Conservation (phyloP, 92 coral and sea anemone genomes). For the Bergia sp. region DNA sequence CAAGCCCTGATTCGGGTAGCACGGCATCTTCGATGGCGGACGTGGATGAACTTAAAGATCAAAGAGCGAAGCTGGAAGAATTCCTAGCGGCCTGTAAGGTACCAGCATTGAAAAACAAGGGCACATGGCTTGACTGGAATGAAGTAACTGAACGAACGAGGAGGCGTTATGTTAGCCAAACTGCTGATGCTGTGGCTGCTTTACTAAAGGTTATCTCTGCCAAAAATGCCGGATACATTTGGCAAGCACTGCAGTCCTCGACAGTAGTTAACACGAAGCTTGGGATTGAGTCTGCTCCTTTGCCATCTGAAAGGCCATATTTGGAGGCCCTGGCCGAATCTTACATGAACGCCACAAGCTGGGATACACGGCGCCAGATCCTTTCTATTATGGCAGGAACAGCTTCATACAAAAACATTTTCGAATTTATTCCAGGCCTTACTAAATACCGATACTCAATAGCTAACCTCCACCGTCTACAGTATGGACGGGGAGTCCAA, state of each 20-base stretch:
- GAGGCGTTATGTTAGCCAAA: not conserved
- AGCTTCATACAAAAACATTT: not conserved
- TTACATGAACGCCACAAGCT: not conserved
- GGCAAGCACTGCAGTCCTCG: not conserved
- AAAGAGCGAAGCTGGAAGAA: not conserved
- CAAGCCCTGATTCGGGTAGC: not conserved
- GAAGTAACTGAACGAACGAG: not conserved
- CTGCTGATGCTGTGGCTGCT: not conserved
- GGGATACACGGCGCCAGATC: not conserved
- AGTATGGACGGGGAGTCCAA: conserved; percentile 19
- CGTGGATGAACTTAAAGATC: not conserved
- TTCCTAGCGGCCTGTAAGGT: conserved; percentile 2
- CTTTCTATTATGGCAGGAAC: not conserved
- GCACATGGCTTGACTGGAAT: not conserved
- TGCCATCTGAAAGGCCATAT: not conserved
- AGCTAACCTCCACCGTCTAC: not conserved
- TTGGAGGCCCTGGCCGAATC: not conserved
- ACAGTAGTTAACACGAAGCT: not conserved
- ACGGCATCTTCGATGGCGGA: not conserved
- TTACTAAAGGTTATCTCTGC: not conserved
- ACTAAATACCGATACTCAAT: not conserved
- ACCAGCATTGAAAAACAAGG: not conserved
- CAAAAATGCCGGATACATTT: not conserved
- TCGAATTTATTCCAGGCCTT: not conserved
- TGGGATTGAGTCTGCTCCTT: not conserved